Evolutionary conservation across 2,888 invertebrate genomes (phyloP).

Genomic region (Hedya salicella): DNA sequence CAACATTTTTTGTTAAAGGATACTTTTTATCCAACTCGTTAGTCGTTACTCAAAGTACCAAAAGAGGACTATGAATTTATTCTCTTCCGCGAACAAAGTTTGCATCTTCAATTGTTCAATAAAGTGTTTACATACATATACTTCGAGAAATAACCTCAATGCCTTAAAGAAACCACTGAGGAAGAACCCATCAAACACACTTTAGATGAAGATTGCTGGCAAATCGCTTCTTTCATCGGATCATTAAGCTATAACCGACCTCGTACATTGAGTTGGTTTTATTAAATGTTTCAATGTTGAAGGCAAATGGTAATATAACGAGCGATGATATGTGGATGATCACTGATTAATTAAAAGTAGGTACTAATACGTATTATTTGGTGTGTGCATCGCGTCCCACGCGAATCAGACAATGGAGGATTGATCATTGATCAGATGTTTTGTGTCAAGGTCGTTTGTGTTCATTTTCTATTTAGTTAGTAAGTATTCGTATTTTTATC

Average conservation of each 20-base stretch:
- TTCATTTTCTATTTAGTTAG: conserved; percentile 33
- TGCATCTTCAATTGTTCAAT: no score
- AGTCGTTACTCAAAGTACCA: no score
- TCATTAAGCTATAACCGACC: conserved; percentile 27
- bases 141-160: no score
- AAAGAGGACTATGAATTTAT: no score
- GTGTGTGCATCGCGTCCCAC: conserved; percentile 41
- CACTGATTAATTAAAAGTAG: conserved; percentile 29
- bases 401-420: conserved; percentile 44
- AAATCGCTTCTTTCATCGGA: conserved; percentile 6
- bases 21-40: no score
- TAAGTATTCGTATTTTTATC: neutral
- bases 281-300: conserved; percentile 16
- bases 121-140: no score
- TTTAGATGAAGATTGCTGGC: neutral
- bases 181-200: no score
- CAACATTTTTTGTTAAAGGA: no score
- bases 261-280: conserved; percentile 28
- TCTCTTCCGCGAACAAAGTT: no score
- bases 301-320: conserved; percentile 27
- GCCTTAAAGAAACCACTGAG: no score
- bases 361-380: conserved; percentile 6
- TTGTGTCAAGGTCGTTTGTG: conserved; percentile 46
- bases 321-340: conserved; percentile 15
- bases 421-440: no score